Conservation (phyloP, 2,888 invertebrate species). For the Coremacera marginata region DNA sequence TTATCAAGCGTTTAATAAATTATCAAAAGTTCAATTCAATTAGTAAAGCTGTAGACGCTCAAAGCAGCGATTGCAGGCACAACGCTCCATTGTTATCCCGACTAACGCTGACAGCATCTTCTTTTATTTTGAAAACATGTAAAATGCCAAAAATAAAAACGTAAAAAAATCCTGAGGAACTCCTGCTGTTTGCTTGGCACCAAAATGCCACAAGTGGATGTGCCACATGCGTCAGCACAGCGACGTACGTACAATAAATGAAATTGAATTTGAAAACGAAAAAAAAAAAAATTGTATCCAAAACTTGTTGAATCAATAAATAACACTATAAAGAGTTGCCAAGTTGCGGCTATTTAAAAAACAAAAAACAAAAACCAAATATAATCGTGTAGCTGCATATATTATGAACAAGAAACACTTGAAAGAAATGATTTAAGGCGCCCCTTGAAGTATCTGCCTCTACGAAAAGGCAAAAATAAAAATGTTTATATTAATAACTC, state of each 20-base stretch:
- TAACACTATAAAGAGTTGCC: slow-evolving; percentile 14
- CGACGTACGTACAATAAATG: not conserved
- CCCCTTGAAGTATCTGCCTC: slow-evolving; percentile 21
- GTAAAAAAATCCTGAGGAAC: not conserved
- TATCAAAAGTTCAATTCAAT: slow-evolving; percentile 48
- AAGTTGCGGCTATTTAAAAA: not conserved
- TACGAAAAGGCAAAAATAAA: not conserved
- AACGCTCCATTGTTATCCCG: not conserved
- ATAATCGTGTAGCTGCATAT: slow-evolving; percentile 35
- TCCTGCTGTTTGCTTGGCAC: slow-evolving; percentile 15
- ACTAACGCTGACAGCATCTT: slow-evolving; percentile 21
- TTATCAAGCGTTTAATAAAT: not conserved
- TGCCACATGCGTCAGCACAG: not conserved
- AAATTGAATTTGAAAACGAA: slow-evolving; percentile 1
- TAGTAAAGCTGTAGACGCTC: slow-evolving; percentile 45
- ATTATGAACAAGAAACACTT: slow-evolving; percentile 14
- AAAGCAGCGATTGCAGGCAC: slow-evolving; percentile 27
- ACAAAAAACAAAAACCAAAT: not conserved
- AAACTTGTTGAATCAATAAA: slow-evolving; percentile 37
- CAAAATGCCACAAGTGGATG: slow-evolving; percentile 17
- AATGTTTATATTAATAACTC: not conserved
- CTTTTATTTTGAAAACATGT: slow-evolving; percentile 23
- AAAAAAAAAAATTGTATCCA: not conserved
- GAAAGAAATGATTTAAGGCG: slow-evolving; percentile 52
- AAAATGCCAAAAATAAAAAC: not conserved